Evolutionary conservation across 1,140 invertebrate species (phyloP).

Genomic region (Polyergus mexicanus): DNA sequence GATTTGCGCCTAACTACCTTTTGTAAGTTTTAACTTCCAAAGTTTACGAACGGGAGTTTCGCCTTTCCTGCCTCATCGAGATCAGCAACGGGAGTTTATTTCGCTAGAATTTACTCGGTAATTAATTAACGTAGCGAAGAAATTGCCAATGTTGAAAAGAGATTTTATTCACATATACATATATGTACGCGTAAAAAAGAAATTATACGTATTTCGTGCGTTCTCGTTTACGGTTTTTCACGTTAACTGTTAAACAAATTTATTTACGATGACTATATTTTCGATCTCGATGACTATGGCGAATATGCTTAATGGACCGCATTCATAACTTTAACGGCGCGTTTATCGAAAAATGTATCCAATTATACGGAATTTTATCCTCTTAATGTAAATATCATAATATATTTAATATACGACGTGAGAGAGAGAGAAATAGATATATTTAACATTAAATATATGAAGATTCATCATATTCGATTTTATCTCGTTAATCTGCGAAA

Average conservation of each 20-base stretch:
- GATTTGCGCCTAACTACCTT: slow-evolving; percentile 64
- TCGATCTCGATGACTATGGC: background rate
- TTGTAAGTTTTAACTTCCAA: slow-evolving; percentile 61
- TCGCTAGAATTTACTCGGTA: slow-evolving; percentile 58
- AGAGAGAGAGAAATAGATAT: background rate
- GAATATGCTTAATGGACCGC: background rate
- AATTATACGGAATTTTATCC: background rate
- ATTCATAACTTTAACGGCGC: background rate
- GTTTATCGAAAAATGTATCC: background rate
- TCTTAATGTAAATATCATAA: background rate
- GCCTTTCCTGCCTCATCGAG: slow-evolving; percentile 38
- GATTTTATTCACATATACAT: background rate
- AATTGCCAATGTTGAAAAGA: slow-evolving; percentile 35
- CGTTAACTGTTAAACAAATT: background rate
- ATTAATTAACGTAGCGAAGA: slow-evolving; percentile 71
- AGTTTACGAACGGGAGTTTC: slow-evolving; percentile 61
- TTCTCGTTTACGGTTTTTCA: slow-evolving; percentile 1
- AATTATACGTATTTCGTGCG: slow-evolving; percentile 34
- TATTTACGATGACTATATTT: background rate
- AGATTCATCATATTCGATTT: background rate
- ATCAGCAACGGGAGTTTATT: slow-evolving; percentile 38
- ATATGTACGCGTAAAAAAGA: slow-evolving; percentile 36
- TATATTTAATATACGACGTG: no score
- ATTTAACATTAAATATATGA: background rate
- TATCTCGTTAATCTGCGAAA: background rate